phyloP scores from a whole-genome alignment of 2,797 vertebrate species.

The Meriones psammophilus region DNA sequence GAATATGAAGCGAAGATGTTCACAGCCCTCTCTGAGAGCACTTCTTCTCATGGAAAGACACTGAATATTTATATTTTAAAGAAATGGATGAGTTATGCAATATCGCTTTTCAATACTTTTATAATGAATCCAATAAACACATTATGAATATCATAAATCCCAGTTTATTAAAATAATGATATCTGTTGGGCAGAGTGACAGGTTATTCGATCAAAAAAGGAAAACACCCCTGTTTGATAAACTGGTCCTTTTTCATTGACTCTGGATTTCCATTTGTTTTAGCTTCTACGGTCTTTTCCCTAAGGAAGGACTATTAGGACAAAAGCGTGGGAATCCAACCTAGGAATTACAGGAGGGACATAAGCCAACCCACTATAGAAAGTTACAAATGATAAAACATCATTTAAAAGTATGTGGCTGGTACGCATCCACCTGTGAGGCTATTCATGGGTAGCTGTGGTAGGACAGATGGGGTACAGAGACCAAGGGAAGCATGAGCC shows the following conservation, averaged over 20 bases:
- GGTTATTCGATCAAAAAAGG: slow-evolving; percentile 57
- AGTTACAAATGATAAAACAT: not conserved
- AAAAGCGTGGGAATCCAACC: too few species aligned
- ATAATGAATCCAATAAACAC: slow-evolving; percentile 70
- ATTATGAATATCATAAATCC: slow-evolving; percentile 76
- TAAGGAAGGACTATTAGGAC: not conserved
- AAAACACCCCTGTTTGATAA: not conserved
- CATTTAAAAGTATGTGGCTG: not conserved
- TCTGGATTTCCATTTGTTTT: not conserved
- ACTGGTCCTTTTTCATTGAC: not conserved
- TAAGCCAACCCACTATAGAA: not conserved
- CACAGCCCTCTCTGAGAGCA: not conserved
- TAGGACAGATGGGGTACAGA: not conserved
- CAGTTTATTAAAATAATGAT: slow-evolving; percentile 70
- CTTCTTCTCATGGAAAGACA: slow-evolving; percentile 15
- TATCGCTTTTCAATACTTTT: slow-evolving; percentile 72
- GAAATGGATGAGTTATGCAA: slow-evolving; percentile 51
- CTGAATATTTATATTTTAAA: slow-evolving; percentile 70
- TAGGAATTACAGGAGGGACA: not conserved
- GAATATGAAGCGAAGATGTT: not conserved
- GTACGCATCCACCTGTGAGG: not conserved
- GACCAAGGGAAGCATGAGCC: not conserved
- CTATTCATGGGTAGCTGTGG: not conserved
- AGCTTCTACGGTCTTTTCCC: not conserved
- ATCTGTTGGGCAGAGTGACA: slow-evolving; percentile 22